These are phyloP conservation scores for crab-eating macaque (Macaca fascicularis) DNA, from an alignment of 2,113 vertebrate species.

Conservation along the genomic window DNA sequence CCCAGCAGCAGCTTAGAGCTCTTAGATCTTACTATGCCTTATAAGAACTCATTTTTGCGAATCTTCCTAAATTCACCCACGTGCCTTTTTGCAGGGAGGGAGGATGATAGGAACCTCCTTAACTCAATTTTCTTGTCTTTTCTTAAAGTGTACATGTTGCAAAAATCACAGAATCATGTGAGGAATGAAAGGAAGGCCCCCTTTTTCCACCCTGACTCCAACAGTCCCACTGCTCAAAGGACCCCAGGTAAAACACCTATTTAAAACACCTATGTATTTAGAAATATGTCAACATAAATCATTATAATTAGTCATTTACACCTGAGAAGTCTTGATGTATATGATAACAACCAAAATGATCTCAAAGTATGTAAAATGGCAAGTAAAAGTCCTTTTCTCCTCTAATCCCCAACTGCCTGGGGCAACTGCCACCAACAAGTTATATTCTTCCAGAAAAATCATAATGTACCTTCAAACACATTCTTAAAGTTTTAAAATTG, in stretches of 20 bases:
- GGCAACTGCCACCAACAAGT: not conserved
- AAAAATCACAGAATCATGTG: not conserved
- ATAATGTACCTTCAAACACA: not conserved
- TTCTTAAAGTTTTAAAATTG: not conserved
- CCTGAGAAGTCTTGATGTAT: not conserved
- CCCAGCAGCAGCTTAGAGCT: not conserved
- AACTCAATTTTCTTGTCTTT: not conserved
- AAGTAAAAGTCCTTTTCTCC: not conserved
- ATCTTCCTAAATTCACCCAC: not conserved
- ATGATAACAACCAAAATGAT: rapidly evolving
- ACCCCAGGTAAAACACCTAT: not conserved
- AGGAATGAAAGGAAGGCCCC: not conserved
- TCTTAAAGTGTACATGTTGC: rapidly evolving
- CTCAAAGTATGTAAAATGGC: not conserved
- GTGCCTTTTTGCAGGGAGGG: not conserved
- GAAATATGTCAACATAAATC: not conserved
- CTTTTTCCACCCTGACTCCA: not conserved
- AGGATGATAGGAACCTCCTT: not conserved
- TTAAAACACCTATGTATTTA: not conserved
- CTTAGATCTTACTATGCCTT: not conserved
- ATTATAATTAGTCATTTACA: not conserved
- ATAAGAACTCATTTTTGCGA: not conserved
- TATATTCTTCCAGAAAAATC: not conserved
- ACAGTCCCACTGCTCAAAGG: too few relatives aligned
- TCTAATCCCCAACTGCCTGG: not conserved